Percentiles rank a stretch among this genome's conserved stretches.
These are phyloP conservation scores for Amphilophus citrinellus DNA, from an alignment of 2,113 vertebrate species.

Conservation along the genomic window DNA sequence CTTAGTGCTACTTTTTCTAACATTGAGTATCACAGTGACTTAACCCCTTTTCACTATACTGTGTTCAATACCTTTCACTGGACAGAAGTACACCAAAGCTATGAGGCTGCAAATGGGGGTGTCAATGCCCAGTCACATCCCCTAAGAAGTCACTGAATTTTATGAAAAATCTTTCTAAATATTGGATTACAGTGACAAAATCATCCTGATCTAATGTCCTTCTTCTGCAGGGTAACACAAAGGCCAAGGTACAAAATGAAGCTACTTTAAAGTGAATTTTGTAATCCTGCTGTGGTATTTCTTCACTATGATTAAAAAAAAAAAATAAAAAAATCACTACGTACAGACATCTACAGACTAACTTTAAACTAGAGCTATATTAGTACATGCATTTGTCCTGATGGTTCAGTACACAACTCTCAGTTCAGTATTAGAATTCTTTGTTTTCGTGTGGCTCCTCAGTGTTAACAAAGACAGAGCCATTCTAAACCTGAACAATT, in stretches of 20 bases:
- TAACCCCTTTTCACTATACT: conserved; percentile 4
- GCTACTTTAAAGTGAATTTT: not conserved
- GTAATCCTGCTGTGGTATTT: not conserved
- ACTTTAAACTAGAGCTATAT: not conserved
- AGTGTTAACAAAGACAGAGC: not conserved
- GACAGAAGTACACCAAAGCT: conserved; percentile 19
- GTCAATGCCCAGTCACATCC: not conserved
- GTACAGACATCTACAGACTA: not conserved
- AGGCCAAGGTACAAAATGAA: not conserved
- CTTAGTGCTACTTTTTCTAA: conserved; percentile 15
- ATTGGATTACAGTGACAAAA: not conserved
- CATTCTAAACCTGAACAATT: not conserved
- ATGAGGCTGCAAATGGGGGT: not conserved
- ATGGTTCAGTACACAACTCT: not conserved
- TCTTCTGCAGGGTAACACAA: not conserved
- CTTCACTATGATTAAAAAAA: not conserved
- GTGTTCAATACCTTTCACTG: conserved; percentile 4
- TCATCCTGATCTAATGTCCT: not conserved
- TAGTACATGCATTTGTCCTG: not conserved
- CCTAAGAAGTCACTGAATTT: not conserved
- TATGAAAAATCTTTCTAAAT: not conserved
- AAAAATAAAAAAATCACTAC: not conserved
- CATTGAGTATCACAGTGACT: conserved; percentile 25
- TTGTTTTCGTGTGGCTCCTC: not conserved
- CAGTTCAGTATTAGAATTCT: not conserved